Base-by-base conservation (phyloP, 2,797 vertebrate genomes). In the Sebastes hubbsi region DNA sequence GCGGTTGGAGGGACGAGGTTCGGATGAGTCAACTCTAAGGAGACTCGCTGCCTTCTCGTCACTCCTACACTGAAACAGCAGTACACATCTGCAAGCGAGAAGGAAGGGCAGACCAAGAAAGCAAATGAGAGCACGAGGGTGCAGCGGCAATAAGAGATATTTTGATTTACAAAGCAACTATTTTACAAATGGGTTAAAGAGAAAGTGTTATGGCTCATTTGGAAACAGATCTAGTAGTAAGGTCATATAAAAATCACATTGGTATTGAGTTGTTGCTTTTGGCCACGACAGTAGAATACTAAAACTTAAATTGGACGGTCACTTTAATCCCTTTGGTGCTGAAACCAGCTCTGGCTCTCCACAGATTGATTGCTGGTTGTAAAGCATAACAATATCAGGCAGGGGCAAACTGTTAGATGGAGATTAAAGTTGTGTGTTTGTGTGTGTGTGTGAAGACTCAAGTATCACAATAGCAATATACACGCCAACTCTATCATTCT, bases 241-340 rank as follows among this genome's bases (percentile, higher is more conserved):
- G 65, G 75, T 76, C 73, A 84, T 24, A 73, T 80, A 69, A 80
- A 82, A 82, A 80, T 60, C 8, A 67, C 61, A 69, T 34, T 52
- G 36, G 58, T 75, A 84, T 66, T 67, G 81, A 89, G 67, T 75
- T 68, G 77, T 73, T 82, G 61, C 75, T 64, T 82, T 78, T 72
- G 58, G 65, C 73, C 22, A 55, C 20, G 2, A 25, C 75, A 10
- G 42, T 4, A 20, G 66, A 87, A 90, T 81, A 85, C 66, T 87
- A 86, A 90, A 85, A 80, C 71, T 58, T 56, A 77, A 80, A 82
- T 81, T 82, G 73, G 63, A 79, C 4, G 29, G 83, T 84, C 68
- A 75, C 80, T 88, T 82, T 90, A 82, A 89, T 91, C 62, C 83
- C 80, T 66, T 73, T 67, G 72, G 78, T 75, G 84, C 73, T 69